These are phyloP conservation scores for Sceliomorpha sp. DNA, from an alignment of 2,888 invertebrate genomes.

Conservation along the genomic window DNA sequence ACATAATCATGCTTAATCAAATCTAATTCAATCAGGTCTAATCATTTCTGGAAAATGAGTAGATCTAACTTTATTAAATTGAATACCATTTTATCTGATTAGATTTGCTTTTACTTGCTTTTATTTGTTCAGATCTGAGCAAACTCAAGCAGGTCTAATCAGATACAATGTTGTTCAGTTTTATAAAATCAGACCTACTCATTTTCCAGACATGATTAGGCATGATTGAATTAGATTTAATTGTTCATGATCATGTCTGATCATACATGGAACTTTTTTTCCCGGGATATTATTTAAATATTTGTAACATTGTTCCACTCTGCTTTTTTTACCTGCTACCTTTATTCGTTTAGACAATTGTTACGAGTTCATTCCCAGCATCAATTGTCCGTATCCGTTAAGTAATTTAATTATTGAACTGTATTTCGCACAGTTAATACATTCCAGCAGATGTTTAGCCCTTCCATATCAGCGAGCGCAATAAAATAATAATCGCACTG, in stretches of 20 bases:
- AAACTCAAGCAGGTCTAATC: background rate
- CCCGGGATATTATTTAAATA: no score
- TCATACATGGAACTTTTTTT: background rate
- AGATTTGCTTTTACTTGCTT: no score
- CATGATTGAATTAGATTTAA: background rate
- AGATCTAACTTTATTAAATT: no score
- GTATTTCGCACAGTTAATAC: conserved; percentile 32
- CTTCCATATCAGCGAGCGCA: conserved; percentile 32
- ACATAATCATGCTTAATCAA: no score
- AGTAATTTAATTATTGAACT: conserved; percentile 26
- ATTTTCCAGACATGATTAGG: background rate
- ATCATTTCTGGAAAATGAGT: no score
- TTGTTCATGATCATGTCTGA: background rate
- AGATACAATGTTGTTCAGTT: background rate
- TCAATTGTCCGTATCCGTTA: conserved; percentile 31
- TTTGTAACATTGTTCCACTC: no score
- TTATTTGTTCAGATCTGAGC: no score
- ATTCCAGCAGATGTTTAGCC: conserved; percentile 27
- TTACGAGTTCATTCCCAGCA: no score
- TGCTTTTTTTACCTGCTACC: no score
- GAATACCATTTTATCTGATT: no score
- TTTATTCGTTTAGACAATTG: conserved; percentile 15
- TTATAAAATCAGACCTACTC: background rate
- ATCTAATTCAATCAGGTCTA: no score
- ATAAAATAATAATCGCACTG: conserved; percentile 37